A percentile compares a stretch with the other conserved stretches of the same genome.
Conservation (phyloP, 92 coral and sea anemone genomes). For the Meandrina meandrites region DNA sequence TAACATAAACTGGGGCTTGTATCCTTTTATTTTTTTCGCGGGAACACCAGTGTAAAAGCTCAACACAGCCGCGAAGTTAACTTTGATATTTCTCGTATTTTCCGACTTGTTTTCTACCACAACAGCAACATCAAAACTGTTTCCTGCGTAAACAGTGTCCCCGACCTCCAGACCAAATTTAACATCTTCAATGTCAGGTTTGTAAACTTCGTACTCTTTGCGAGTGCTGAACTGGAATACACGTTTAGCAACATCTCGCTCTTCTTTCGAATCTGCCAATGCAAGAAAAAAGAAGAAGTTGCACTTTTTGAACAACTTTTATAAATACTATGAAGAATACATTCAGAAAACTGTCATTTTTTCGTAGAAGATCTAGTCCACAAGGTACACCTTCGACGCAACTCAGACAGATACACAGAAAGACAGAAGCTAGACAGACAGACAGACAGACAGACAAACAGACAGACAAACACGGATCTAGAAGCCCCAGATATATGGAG, state of each 20-base stretch:
- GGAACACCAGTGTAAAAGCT: constrained; percentile 58
- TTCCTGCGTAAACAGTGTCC: constrained; percentile 37
- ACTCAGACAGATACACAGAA: neutral
- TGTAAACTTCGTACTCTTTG: constrained; percentile 46
- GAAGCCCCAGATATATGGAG: too few species aligned
- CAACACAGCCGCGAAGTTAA: constrained; percentile 36
- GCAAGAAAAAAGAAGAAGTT: neutral
- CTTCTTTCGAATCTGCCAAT: constrained; percentile 52
- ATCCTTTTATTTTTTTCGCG: constrained; percentile 10
- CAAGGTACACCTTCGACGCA: too few species aligned
- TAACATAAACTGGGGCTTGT: constrained; percentile 30
- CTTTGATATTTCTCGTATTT: constrained; percentile 32
- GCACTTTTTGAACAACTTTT: neutral
- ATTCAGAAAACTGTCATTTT: too few species aligned
- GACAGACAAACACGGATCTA: neutral
- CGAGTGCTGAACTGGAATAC: constrained; percentile 66
- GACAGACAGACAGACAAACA: neutral
- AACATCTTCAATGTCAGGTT: constrained; percentile 32
- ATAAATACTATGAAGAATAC: neutral
- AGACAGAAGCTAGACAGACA: too few species aligned
- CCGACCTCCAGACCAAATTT: constrained; percentile 25
- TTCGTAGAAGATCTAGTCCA: too few species aligned
- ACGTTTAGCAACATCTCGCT: constrained; percentile 49
- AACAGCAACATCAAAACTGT: constrained; percentile 42
- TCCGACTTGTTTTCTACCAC: constrained; percentile 47